Conservation (phyloP, 1,140 invertebrate genomes). For the Calliopsis andreniformis region DNA sequence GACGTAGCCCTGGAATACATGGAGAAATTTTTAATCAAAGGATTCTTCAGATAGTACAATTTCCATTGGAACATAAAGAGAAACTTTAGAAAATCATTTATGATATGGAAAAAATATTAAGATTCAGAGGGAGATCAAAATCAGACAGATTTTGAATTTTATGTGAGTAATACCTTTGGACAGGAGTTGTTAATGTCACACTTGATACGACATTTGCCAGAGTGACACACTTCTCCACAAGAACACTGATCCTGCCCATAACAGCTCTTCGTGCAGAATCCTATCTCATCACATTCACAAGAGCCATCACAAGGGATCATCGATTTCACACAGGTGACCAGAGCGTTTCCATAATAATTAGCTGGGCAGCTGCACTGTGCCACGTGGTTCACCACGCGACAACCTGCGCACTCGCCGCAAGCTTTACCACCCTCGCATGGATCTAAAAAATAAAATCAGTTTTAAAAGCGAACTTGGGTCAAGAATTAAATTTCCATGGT, state of each 20-base stretch:
- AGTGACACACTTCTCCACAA: constrained; percentile 87
- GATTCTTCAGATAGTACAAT: too few species aligned
- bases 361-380: constrained; percentile 92
- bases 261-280: constrained; percentile 89
- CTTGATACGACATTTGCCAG: constrained; percentile 84
- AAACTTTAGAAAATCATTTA: too few species aligned
- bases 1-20: constrained; percentile 81
- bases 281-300: constrained; percentile 89
- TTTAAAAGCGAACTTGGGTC: background rate
- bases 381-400: constrained; percentile 90
- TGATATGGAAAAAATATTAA: too few species aligned
- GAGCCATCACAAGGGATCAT: constrained; percentile 85
- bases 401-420: constrained; percentile 92
- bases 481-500: too few species aligned
- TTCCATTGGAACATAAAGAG: too few species aligned
- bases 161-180: constrained; percentile 71
- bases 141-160: too few species aligned
- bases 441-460: constrained; percentile 82
- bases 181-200: constrained; percentile 82
- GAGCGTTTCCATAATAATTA: constrained; percentile 90
- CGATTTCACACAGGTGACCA: constrained; percentile 87
- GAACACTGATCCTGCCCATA: constrained; percentile 85
- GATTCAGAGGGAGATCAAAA: background rate
- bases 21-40: too few species aligned
- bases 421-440: constrained; percentile 86